Evolutionary conservation across 2,797 vertebrate genomes (phyloP).

Genomic region (Geotrypetes seraphini): DNA sequence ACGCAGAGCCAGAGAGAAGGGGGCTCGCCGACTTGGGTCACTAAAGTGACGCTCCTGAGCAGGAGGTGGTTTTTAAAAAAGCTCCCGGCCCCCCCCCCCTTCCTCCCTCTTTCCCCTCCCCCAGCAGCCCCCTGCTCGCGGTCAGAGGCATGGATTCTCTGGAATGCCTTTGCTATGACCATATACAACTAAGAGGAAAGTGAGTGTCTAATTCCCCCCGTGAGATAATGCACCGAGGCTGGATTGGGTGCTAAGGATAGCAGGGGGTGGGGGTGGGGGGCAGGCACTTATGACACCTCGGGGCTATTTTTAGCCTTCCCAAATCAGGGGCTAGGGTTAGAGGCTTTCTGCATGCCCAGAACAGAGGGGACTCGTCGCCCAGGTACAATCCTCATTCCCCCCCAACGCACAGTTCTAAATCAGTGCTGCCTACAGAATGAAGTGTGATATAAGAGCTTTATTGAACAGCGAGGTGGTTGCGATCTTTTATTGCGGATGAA

Average conservation of each 20-base stretch:
- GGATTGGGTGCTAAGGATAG: slow-evolving; percentile 43
- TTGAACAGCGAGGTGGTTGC: no score
- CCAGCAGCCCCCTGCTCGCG: slow-evolving; percentile 31
- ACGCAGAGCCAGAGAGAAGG: background rate
- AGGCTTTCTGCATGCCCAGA: background rate
- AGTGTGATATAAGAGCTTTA: no score
- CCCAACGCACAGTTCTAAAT: no score
- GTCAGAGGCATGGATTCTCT: slow-evolving; percentile 69
- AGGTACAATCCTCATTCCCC: slow-evolving; percentile 3
- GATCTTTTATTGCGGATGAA: no score
- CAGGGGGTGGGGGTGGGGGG: no score
- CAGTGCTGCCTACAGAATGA: no score
- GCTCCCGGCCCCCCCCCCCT: slow-evolving; percentile 17
- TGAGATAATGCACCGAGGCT: slow-evolving; percentile 28
- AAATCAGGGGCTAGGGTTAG: slow-evolving; percentile 22
- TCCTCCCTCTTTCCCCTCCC: slow-evolving; percentile 7
- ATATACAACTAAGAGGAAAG: slow-evolving; percentile 51
- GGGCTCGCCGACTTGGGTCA: slow-evolving; percentile 32
- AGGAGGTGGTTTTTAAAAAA: slow-evolving; percentile 37
- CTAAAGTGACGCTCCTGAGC: slow-evolving; percentile 26
- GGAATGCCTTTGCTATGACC: slow-evolving; percentile 66
- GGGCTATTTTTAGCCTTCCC: slow-evolving; percentile 57
- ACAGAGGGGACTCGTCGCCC: slow-evolving; percentile 2
- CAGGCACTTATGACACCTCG: slow-evolving; percentile 39
- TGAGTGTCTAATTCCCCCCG: slow-evolving; percentile 38